A percentile compares a stretch with the other conserved stretches of the same genome.
Conservation (phyloP, 2,888 invertebrate species). For the Macaria liturata region DNA sequence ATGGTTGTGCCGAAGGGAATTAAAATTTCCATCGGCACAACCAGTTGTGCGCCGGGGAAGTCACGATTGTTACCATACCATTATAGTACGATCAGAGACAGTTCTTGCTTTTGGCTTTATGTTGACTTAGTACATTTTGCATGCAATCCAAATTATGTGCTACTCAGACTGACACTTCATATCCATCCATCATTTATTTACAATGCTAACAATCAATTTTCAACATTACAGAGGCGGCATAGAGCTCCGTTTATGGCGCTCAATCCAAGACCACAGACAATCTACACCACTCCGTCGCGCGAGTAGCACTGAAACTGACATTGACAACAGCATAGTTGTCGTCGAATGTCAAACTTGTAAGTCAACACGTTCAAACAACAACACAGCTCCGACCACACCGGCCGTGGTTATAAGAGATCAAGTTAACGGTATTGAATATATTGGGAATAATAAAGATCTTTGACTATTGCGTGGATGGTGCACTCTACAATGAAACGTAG, state of each 20-base stretch:
- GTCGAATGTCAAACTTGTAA: slow-evolving; percentile 72
- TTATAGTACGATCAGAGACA: too few relatives aligned
- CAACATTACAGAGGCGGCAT: slow-evolving; percentile 87
- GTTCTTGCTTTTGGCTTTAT: too few relatives aligned
- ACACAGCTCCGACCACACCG: slow-evolving; percentile 50
- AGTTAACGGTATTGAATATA: slow-evolving; percentile 61
- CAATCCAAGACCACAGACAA: slow-evolving; percentile 86
- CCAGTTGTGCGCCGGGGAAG: too few relatives aligned
- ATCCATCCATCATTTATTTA: too few relatives aligned
- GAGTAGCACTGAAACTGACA: slow-evolving; percentile 74
- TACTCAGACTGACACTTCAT: too few relatives aligned
- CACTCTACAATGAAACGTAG: slow-evolving; percentile 65
- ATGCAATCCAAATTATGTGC: too few relatives aligned
- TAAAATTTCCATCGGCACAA: too few relatives aligned
- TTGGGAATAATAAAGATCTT: slow-evolving; percentile 64
- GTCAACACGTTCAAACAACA: slow-evolving; percentile 43
- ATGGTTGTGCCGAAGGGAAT: too few relatives aligned
- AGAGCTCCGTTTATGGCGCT: slow-evolving; percentile 93
- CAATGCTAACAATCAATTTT: neutral
- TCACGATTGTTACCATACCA: too few relatives aligned
- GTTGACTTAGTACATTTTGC: too few relatives aligned
- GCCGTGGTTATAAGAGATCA: slow-evolving; percentile 66
- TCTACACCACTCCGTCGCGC: slow-evolving; percentile 57
- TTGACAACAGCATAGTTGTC: slow-evolving; percentile 73
- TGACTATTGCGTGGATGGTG: slow-evolving; percentile 81